Base-by-base conservation (phyloP, 2,888 invertebrate species). In the Drosophila macrospina region DNA sequence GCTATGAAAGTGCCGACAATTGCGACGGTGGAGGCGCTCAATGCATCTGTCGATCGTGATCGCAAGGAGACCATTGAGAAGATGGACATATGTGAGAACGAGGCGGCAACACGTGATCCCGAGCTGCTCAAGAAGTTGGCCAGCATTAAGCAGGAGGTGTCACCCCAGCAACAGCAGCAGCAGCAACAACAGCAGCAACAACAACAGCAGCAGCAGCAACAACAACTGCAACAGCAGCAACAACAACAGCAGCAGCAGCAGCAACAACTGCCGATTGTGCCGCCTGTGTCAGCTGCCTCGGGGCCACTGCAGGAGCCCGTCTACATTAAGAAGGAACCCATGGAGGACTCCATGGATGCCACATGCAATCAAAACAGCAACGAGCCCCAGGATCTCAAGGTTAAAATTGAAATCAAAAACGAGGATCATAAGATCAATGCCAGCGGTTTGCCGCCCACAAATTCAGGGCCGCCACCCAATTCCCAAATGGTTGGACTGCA, bases 361-460 rank as follows among this genome's bases (percentile, higher is more conserved):
- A 89, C 90, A 48, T 92, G 92, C 69, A 92, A 92, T 83, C 91
- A 92, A 65, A 92, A 91, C 50, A 91, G 92, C 70, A 94, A 93
- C 90, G 95, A 95, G 84, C 95, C 95, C 6, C 95, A 95, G 87
- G 95, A 95, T 90, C 92, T 95, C 59, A 95, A 95, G 89, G 95
- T 95, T 32, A 95, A 95, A 86, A 95, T 95, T 83, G 95, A 95
- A 91, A 93, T 94, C 55, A 93, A 93, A 67, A 93, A 92, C 57
- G 92, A 92, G 69, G 89, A 91, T 32, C 88, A 89, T 0, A 92
- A 91, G 59, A 67, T 78, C 16, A 80, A 74, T n/a, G 13, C 51
- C 7, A 77, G 72, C 8, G 72, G 80, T 0, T 42, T 87, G 30
- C 79, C 68, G 5, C 79, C 79, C 0, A 64, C 61, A 57, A 37